Evolutionary conservation across 2,888 invertebrate species (phyloP), one percentile per base, ranked within the genome.

Genomic region (Ormyrus nitidulus): DNA sequence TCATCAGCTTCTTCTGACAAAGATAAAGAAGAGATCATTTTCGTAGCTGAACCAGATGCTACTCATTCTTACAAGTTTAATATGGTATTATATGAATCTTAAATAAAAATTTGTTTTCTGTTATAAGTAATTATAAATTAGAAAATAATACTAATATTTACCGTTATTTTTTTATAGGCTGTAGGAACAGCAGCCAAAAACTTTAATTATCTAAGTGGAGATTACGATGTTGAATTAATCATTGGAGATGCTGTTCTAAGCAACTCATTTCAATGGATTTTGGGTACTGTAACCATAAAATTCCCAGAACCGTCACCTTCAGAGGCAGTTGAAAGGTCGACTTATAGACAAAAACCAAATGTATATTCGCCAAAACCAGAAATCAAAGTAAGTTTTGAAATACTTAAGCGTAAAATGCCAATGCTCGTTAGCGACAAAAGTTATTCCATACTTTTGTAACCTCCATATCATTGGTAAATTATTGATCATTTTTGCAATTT

Each of bases 191-290:
- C 96, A 84, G 95, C 95, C 13, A 94, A 94, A 86, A 97, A 97
- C 86, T 94, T 99, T 86, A 93, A 93, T 78, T 92, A 94, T 83
- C 91, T 93, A 75, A 95, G 95, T 65, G 99, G 98, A 56, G 91
- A 92, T 64, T 98, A 98, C 91, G 92, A 94, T 82, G 92, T 99
- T 83, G 95, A 95, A 84, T 89, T 99, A 82, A 95, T 97, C 84
- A 92, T 99, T 74, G 99, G 99, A 5, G 99, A 99, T 92, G 94
- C 96, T 78, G 94, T 97, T 6, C 93, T 98, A 81, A 95, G 96
- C 84, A 98, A 97, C 91, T 96, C 99, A 11, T 93, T 99, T 87
- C 93, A 95, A 59, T 99, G 99, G 98, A 90, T 92, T 61, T 89
- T 99, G 71, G 97, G 96, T 59, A 94, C 95, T 75, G 92, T 98